Evolutionary conservation across 2,888 invertebrate genomes (phyloP).

Genomic region (Leptopterna dolabrata): DNA sequence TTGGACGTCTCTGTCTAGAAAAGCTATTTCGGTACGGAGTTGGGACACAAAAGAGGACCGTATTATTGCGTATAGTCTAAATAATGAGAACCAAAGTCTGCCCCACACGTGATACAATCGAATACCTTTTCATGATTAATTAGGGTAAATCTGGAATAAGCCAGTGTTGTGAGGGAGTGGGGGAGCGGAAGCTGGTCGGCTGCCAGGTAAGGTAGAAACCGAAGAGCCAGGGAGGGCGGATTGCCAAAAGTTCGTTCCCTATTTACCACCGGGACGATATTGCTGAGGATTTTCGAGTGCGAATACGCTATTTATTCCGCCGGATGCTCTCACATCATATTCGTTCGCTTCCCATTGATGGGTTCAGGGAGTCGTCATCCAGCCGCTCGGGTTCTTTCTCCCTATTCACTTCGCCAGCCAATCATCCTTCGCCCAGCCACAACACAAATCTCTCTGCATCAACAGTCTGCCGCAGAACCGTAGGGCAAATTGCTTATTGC

Average conservation of each 20-base stretch:
- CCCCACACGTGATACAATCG: slow-evolving; percentile 27
- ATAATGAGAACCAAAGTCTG: slow-evolving; percentile 36
- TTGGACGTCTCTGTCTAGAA: not conserved
- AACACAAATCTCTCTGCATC: too few relatives aligned
- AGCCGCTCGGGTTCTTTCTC: not conserved
- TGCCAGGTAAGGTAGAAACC: slow-evolving; percentile 33
- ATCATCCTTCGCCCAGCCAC: not conserved
- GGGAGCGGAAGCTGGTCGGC: slow-evolving; percentile 35
- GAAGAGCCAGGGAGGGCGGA: not conserved
- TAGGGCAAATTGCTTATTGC: too few relatives aligned
- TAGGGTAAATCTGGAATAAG: slow-evolving; percentile 13
- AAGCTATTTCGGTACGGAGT: not conserved
- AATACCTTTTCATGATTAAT: slow-evolving; percentile 41
- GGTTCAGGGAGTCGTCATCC: slow-evolving; percentile 27
- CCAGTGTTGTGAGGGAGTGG: not conserved
- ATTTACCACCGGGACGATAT: slow-evolving; percentile 39
- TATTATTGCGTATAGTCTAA: slow-evolving; percentile 28
- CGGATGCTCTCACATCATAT: slow-evolving; percentile 42
- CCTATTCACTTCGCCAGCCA: not conserved
- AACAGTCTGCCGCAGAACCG: too few relatives aligned
- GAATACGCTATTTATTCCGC: slow-evolving; percentile 42
- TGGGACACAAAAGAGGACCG: slow-evolving; percentile 10
- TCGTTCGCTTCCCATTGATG: slow-evolving; percentile 29
- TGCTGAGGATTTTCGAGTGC: slow-evolving; percentile 17
- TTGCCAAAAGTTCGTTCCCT: slow-evolving; percentile 31